Evolutionary conservation across 2,888 invertebrate species (phyloP).

Genomic region (Scaptomyza parva): DNA sequence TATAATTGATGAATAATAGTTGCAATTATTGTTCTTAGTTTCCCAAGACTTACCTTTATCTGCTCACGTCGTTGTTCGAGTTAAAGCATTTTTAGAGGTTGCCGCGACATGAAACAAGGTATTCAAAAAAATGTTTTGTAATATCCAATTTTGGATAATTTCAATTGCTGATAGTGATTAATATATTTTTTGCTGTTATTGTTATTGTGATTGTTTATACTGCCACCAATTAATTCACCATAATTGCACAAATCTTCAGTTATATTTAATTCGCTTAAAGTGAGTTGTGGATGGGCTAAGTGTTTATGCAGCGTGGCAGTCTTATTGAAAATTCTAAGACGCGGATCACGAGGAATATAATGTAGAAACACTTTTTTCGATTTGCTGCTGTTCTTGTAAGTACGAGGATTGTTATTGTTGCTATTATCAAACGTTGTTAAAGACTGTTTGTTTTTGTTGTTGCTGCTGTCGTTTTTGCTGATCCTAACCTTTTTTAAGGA

Average conservation of each 20-base stretch:
- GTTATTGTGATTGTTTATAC: conserved; percentile 15
- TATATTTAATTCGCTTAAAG: conserved; percentile 78
- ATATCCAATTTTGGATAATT: conserved; percentile 10
- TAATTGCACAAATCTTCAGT: conserved; percentile 83
- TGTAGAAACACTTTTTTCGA: conserved; percentile 84
- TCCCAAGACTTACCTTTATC: conserved; percentile 29
- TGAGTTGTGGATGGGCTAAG: conserved; percentile 57
- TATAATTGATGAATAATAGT: not conserved
- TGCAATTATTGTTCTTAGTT: not conserved
- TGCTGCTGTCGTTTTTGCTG: conserved; percentile 38
- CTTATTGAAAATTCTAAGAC: conserved; percentile 81
- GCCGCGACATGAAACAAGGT: conserved; percentile 9
- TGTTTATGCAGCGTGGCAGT: conserved; percentile 79
- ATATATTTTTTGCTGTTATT: conserved; percentile 9
- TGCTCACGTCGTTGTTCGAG: not conserved
- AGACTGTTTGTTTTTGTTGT: conserved; percentile 28
- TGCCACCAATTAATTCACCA: conserved; percentile 84
- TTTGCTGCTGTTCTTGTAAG: conserved; percentile 83
- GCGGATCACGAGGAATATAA: conserved; percentile 84
- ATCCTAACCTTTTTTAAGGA: conserved; percentile 42
- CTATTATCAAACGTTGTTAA: conserved; percentile 52
- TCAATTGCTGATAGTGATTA: conserved; percentile 32
- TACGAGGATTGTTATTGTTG: conserved; percentile 79
- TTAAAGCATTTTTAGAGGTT: conserved; percentile 4
- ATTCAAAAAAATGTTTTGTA: conserved; percentile 4